Conservation (phyloP, 2,888 invertebrate genomes). For the Tridacna crocea region DNA sequence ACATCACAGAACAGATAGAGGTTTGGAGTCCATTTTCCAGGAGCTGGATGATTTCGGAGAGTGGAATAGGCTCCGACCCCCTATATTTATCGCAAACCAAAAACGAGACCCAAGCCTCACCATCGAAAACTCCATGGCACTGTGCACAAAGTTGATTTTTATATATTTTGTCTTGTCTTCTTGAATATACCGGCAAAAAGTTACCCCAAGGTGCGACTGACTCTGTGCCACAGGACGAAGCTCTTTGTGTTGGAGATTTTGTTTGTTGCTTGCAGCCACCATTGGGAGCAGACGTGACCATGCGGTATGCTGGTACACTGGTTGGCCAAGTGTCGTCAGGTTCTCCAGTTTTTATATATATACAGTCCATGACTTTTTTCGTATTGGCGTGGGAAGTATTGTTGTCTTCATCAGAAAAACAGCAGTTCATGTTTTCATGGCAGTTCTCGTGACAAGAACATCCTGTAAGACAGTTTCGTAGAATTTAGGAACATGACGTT, state of each 20-base stretch:
- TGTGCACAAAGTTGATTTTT: constrained; percentile 1
- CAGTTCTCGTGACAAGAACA: constrained; percentile 2
- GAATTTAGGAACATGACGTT: not conserved
- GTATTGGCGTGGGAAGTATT: not conserved
- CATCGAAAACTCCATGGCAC: constrained; percentile 4
- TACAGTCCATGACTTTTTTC: not conserved
- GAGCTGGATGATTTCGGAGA: not conserved
- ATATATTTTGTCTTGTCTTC: not conserved
- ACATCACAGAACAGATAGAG: not conserved
- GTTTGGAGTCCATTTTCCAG: not conserved
- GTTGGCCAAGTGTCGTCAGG: not conserved
- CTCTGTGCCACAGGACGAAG: not conserved
- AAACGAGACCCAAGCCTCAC: not conserved
- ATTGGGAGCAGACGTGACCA: not conserved
- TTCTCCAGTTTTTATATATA: not conserved
- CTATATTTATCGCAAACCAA: not conserved
- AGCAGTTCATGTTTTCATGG: not conserved
- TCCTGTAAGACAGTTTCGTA: not conserved
- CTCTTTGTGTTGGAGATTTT: not conserved
- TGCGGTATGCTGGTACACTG: not conserved
- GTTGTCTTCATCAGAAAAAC: not conserved
- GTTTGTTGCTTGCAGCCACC: not conserved
- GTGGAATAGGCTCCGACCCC: not conserved
- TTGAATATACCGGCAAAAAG: constrained; percentile 11
- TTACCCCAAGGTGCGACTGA: not conserved